A percentile compares a stretch with the other conserved stretches of the same genome.
Conservation (phyloP, 1,140 invertebrate genomes). For the Drosophila sulfurigaster region DNA sequence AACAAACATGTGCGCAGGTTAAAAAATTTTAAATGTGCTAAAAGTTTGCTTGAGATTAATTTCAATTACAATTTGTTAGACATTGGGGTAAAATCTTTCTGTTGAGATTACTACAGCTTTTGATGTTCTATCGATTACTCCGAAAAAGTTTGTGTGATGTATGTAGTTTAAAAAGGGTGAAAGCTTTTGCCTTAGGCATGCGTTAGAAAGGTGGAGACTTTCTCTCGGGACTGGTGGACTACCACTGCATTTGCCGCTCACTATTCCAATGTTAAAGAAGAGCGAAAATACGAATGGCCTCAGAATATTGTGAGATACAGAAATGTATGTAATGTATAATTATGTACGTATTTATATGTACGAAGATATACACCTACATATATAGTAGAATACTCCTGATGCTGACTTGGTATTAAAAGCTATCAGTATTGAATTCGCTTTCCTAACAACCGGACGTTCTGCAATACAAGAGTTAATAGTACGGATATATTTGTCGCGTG, state of each 20-base stretch:
- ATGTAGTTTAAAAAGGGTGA: constrained; percentile 8
- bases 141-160: too few species aligned
- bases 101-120: too few species aligned
- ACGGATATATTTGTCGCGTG: constrained; percentile 31
- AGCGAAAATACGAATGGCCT: constrained; percentile 19
- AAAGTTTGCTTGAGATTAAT: too few species aligned
- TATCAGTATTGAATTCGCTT: constrained; percentile 75
- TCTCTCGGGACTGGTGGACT: not conserved
- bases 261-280: not conserved
- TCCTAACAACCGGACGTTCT: constrained; percentile 65
- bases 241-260: constrained; percentile 4
- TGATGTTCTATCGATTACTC: constrained; percentile 3
- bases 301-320: constrained; percentile 41
- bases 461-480: constrained; percentile 6
- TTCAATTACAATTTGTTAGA: too few species aligned
- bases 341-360: not conserved
- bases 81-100: too few species aligned
- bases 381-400: constrained; percentile 38
- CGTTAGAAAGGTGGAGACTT: constrained; percentile 30
- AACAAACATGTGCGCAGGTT: too few species aligned
- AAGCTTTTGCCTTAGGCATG: constrained; percentile 29
- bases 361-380: constrained; percentile 19
- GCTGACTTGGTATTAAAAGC: constrained; percentile 27
- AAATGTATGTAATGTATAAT: constrained; percentile 32
- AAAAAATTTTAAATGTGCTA: too few species aligned